Base-by-base conservation (phyloP, 1,140 invertebrate species). In the Bombus pyrosoma region DNA sequence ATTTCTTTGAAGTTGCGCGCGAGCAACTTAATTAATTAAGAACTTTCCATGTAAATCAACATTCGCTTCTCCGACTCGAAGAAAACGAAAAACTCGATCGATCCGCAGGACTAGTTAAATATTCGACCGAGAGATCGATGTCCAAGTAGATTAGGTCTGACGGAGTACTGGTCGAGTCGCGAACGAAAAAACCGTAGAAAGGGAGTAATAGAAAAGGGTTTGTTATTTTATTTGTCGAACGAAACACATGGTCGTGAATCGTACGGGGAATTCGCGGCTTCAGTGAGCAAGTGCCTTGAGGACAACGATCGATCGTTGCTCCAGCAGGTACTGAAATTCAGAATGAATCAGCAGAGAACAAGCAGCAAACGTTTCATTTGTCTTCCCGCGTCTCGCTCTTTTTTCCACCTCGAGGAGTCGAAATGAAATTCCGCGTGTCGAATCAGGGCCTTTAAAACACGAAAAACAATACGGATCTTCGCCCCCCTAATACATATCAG, bases 251-350 rank as follows among this genome's bases (percentile, higher is more conserved):
- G 53, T 72, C 28, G 83, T 53, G 81, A 68, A 53, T 53, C 32
- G 37, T 47, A 25, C 25, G 18, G 73, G 66, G 82, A 53, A 68
- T 84, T 79, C 66, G n/a, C 28, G 39, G 79, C n/a, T 81, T 81
- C 43, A 47, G 47, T 62, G 71, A 79, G 78, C 83, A 62, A 84
- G 83, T 85, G 82, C 83, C 76, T 80, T 12, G 83, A 85, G 71
- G 83, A 85, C 59, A 85, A 81, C 64, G 82, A 81, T 81, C 86
- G 83, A 85, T 87, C 83, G 53, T 79, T 73, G 25, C 15, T 66
- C 74, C 34, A 37, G n/a, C 62, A 83, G 74, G 25, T 79, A 85
- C 69, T n/a, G 83, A 75, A 75, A 85, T 64, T 66, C 81, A 57
- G 57, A 84, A 78, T 62, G 85, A 66, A 72, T 79, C 81, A 62